Base-by-base conservation (phyloP, 2,797 vertebrate genomes). In the Heteromormyrus szaboi region DNA sequence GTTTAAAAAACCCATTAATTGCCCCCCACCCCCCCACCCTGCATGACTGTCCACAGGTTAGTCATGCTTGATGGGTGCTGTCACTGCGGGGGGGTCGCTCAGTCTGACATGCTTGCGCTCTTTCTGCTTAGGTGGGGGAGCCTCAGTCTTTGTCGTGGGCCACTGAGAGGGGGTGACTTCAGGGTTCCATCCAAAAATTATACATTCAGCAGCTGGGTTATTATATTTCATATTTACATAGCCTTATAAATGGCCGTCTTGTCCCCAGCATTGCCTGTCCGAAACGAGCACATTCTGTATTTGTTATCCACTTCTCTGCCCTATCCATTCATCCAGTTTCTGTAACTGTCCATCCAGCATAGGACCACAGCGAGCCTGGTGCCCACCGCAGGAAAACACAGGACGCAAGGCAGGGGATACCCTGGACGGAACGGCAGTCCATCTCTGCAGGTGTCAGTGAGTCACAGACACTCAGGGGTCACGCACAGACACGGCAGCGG, bases 31-130 rank as follows among this genome's bases (percentile, higher is more conserved):
- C 29, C 11, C 46, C 0, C 7, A 8, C 46, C 14, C 62, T 33
- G 22, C 3, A 11, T 37, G 65, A 72, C 29, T 33, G 4, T 41
- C 4, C 1, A 14, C 37, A 19, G 37, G 9, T 76, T 41, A 19
- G 68, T 76, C 68, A 76, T 76, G 68, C 68, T 37, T 76, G 68
- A 76, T 76, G 33, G 29, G 72, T 76, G 72, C 72, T 76, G 72
- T 41, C 62, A 29, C 25, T 12, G 25, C 25, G 37, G 41, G 41
- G 25, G 25, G 25, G 25, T 33, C 11, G 25, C 11, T 12, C 25
- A 68, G n/a, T 68, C 25, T 68, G 62, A 68, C 62, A 68, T 0
- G 11, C 62, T 68, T 7, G 33, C 2, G 37, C 33, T 76, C 33
- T 76, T 76, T 76, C 72, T 17, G 9, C 11, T 3, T 41, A 6